These are phyloP conservation scores for Plebejus anna DNA, from an alignment of 2,888 invertebrate genomes.

Conservation along the genomic window DNA sequence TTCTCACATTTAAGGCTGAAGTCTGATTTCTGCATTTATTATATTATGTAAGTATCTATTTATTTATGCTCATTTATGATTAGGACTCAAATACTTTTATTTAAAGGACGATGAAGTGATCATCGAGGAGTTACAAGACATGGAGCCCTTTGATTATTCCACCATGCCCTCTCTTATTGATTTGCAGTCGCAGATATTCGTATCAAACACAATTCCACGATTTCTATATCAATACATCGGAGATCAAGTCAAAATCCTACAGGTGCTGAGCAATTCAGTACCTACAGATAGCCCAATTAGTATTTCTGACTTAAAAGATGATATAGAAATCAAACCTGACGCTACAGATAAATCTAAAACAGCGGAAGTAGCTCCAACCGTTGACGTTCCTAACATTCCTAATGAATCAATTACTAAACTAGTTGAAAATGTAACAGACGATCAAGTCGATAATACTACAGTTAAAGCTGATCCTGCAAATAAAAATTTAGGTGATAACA, in stretches of 20 bases:
- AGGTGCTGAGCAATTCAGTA: conserved; percentile 67
- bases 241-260: conserved; percentile 66
- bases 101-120: conserved; percentile 77
- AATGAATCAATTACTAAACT: conserved; percentile 30
- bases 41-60: conserved; percentile 46
- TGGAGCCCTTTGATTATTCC: conserved; percentile 67
- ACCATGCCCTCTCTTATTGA: conserved; percentile 71
- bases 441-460: conserved; percentile 9
- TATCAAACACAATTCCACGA: conserved; percentile 69
- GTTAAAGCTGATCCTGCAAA: conserved; percentile 32
- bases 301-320: conserved; percentile 22
- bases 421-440: conserved; percentile 30
- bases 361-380: conserved; percentile 28
- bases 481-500: conserved; percentile 31
- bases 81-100: conserved; percentile 72
- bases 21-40: conserved; percentile 72
- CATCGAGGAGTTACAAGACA: conserved; percentile 75
- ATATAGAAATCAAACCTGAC: conserved; percentile 26
- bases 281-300: conserved; percentile 35
- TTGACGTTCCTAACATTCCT: conserved; percentile 28
- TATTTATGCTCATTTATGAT: conserved; percentile 49
- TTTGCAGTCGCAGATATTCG: conserved; percentile 57
- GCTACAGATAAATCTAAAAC: conserved; percentile 26
- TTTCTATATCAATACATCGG: conserved; percentile 72
- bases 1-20: conserved; percentile 40